phyloP scores from a whole-genome alignment of 1,140 invertebrate genomes.

The Meteorus sp. region DNA sequence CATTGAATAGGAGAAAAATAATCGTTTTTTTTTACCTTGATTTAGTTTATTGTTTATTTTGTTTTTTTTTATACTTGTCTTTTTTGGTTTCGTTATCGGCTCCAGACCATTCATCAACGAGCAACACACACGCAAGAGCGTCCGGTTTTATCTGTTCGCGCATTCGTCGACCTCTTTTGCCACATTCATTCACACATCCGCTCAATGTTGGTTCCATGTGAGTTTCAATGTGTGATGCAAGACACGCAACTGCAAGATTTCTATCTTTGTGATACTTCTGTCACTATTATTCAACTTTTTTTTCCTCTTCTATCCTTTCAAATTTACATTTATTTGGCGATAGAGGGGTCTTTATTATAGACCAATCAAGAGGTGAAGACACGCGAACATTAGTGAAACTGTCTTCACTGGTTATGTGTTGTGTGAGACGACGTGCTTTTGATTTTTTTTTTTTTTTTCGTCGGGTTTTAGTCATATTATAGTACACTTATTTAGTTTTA shows the following conservation, averaged over 20 bases:
- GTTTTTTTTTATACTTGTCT: neutral
- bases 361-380: constrained; percentile 24
- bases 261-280: no score
- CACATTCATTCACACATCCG: constrained; percentile 15
- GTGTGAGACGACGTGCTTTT: no score
- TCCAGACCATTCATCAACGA: neutral
- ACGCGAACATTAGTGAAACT: constrained; percentile 19
- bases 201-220: constrained; percentile 1
- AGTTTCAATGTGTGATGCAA: constrained; percentile 2
- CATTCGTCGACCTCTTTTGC: neutral
- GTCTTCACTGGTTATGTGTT: no score
- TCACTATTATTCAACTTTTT: neutral
- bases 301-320: neutral
- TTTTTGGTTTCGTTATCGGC: no score
- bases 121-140: neutral
- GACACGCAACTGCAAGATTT: neutral
- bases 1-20: no score
- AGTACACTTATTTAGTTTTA: no score
- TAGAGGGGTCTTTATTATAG: no score
- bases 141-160: neutral
- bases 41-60: neutral
- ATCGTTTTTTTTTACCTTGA: no score
- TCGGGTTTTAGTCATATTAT: no score
- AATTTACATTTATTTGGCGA: no score
- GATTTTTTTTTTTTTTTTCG: no score